These are phyloP conservation scores for Hemiscyllium ocellatum DNA, from an alignment of 2,113 vertebrate species.

Conservation along the genomic window DNA sequence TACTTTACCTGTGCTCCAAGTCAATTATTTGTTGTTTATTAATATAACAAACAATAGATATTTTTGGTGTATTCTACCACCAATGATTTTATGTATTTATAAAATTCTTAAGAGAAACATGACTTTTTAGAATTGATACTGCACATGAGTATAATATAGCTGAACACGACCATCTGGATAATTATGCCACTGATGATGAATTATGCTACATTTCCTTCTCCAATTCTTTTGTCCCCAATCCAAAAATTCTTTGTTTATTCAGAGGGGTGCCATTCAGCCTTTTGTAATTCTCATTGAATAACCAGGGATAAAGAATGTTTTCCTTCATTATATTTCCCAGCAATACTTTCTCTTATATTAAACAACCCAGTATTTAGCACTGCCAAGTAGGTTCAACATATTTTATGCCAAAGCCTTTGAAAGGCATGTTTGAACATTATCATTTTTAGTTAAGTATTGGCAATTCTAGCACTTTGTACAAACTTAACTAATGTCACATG, in stretches of 20 bases:
- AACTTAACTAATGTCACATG: not conserved
- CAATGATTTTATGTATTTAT: not conserved
- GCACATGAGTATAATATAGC: not conserved
- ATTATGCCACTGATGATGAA: not conserved
- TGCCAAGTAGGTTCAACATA: not conserved
- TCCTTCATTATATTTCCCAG: not conserved
- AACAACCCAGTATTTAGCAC: not conserved
- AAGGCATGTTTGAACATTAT: not conserved
- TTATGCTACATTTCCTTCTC: not conserved
- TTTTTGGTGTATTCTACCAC: not conserved
- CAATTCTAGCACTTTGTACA: not conserved
- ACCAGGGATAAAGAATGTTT: not conserved
- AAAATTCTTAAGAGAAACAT: not conserved
- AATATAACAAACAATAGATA: not conserved
- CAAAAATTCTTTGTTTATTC: too few relatives aligned
- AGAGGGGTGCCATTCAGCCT: too few relatives aligned
- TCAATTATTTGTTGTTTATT: not conserved
- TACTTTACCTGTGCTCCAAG: not conserved
- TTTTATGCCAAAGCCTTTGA: not conserved
- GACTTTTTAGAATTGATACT: not conserved
- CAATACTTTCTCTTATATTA: not conserved
- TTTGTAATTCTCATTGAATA: not conserved
- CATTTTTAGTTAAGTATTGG: not conserved
- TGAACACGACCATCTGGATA: not conserved
- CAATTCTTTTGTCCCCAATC: too few relatives aligned